Conservation (phyloP, 2,797 vertebrate species). For the Oceanodroma leucorhoa region DNA sequence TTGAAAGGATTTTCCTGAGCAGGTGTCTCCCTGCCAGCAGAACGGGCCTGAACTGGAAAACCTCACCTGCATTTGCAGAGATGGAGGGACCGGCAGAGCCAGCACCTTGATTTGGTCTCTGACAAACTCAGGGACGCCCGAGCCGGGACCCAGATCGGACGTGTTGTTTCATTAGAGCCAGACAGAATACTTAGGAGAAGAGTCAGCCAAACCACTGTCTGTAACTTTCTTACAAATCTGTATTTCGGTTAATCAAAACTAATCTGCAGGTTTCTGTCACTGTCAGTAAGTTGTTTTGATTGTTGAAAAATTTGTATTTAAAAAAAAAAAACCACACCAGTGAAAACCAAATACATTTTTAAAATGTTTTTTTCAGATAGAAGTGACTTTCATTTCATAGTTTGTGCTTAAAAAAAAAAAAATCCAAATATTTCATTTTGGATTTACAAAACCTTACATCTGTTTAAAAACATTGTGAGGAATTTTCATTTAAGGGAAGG, state of each 20-base stretch:
- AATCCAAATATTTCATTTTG: background rate
- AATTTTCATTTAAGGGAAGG: background rate
- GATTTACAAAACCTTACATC: background rate
- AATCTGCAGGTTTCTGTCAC: background rate
- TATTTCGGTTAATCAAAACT: background rate
- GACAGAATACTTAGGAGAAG: background rate
- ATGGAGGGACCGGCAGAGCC: background rate
- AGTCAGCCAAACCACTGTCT: background rate
- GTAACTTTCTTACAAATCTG: background rate
- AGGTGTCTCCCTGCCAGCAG: background rate
- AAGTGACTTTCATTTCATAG: background rate
- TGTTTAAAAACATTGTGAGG: slow-evolving; percentile 2
- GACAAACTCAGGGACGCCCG: background rate
- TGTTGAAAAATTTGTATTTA: background rate
- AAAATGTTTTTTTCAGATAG: background rate
- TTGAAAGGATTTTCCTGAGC: background rate
- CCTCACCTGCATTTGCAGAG: background rate
- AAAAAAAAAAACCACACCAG: background rate
- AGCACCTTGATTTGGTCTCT: background rate
- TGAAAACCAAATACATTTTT: background rate
- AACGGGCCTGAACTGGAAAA: background rate
- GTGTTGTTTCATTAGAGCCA: background rate
- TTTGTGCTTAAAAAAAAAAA: background rate
- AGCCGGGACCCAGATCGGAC: too few species aligned
- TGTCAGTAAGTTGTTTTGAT: background rate